Evolutionary conservation across 1,140 invertebrate genomes (phyloP), one percentile per base, ranked within the genome.

Genomic region (Lasioglossum albipes): DNA sequence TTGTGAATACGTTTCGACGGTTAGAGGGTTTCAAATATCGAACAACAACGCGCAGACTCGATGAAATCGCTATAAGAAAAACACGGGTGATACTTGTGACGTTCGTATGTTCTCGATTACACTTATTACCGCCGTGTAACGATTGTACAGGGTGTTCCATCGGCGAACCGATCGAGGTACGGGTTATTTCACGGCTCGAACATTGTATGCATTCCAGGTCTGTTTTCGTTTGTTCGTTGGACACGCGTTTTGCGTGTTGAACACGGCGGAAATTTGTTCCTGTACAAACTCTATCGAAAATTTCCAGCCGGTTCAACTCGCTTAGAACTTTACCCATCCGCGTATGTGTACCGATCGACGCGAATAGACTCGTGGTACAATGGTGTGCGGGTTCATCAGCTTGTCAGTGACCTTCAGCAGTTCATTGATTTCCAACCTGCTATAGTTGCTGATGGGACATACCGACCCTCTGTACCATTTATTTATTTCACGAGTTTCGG

Each of bases 71-170:
- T 42, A 75, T 57, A 18, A 27, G 27, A 36, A 65, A 65, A 20
- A 84, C 36, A 69, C 52, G 76, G 45, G 20, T 42, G 31, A 74
- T 66, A 20, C 20, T 36, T 41, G 42, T 59, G 27, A 73, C 22
- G 31, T 66, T 66, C n/a, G 65, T 57, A 66, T 31, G 36, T 74
- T 79, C 68, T 79, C 68, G 77, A 57, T 79, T 74, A 59, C 64
- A 72, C 59, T 65, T 52, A 61, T 41, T 70, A 62, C 41, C 66
- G n/a, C 7, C 27, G 66, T 20, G 27, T 49, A 16, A 52, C 16
- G n/a, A 20, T 18, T n/a, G 57, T 59, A 59, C 57, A 59, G 57
- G 57, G 57, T 59, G 57, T 59, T 59, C 18, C n/a, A n/a, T 2
- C 7, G 5, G 7, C 7, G 57, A 59, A 59, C 6, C 20, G n/a